These are phyloP conservation scores for Megalops cyprinoides DNA, from an alignment of 2,797 vertebrate species.

Conservation along the genomic window DNA sequence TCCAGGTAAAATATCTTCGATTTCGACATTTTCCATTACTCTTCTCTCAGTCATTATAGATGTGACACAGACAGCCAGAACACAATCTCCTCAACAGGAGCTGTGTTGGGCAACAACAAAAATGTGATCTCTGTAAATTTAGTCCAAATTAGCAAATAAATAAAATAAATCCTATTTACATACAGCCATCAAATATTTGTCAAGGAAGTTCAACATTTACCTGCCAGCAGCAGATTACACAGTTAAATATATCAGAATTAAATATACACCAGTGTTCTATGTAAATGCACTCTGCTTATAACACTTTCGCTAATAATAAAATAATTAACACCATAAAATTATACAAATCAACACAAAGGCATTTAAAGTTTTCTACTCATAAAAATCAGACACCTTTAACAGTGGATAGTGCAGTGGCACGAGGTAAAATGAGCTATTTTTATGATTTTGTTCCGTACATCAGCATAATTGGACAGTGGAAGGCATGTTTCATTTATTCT, in stretches of 20 bases:
- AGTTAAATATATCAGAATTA: neutral
- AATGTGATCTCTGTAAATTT: neutral
- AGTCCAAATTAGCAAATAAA: neutral
- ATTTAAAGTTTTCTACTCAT: neutral
- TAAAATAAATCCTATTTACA: neutral
- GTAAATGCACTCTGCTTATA: neutral
- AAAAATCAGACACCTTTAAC: neutral
- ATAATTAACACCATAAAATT: neutral
- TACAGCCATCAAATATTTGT: neutral
- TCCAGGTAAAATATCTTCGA: slow-evolving; percentile 8
- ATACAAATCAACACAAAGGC: neutral
- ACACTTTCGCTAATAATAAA: neutral
- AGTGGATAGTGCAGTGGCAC: no score
- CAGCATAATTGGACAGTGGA: no score
- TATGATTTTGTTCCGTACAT: no score
- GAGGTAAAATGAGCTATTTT: no score
- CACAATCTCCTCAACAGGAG: neutral
- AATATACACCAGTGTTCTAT: neutral
- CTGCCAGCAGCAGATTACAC: neutral
- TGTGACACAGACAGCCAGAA: slow-evolving; percentile 4
- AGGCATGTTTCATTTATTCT: neutral
- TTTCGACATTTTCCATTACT: slow-evolving; percentile 26
- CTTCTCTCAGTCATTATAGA: neutral
- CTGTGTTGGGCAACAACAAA: neutral
- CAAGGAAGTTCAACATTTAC: neutral